These are phyloP conservation scores for Tamandua tetradactyla DNA, from an alignment of 2,797 vertebrate genomes.

Conservation along the genomic window DNA sequence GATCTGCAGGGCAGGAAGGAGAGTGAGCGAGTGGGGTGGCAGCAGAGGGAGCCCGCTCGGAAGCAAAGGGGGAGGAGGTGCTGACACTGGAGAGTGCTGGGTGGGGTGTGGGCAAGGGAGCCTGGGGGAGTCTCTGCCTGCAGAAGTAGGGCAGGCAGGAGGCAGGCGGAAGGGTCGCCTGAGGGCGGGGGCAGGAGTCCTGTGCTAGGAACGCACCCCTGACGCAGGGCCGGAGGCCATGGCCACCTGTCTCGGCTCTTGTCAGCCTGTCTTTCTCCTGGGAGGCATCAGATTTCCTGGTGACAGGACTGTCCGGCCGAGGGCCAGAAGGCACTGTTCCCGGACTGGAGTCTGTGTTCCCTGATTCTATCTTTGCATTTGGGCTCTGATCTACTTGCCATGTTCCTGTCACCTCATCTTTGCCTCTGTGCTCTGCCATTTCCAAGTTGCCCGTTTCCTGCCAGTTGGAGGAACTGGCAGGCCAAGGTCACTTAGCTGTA, in stretches of 20 bases:
- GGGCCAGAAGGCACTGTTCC: slow-evolving; percentile 51
- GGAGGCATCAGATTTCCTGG: not conserved
- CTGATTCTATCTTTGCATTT: not conserved
- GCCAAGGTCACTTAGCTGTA: slow-evolving; percentile 55
- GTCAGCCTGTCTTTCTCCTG: slow-evolving; percentile 10
- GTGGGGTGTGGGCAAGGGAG: not conserved
- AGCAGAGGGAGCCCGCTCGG: not conserved
- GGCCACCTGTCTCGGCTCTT: slow-evolving; percentile 50
- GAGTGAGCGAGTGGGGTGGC: not conserved
- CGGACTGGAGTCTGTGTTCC: not conserved
- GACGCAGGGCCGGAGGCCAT: not conserved
- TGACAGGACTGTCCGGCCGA: slow-evolving; percentile 20
- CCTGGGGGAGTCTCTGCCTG: not conserved
- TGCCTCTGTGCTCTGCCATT: not conserved
- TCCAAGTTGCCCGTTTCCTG: slow-evolving; percentile 13
- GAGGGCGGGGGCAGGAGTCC: not conserved
- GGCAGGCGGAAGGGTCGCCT: not conserved
- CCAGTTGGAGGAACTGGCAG: not conserved
- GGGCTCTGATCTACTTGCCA: not conserved
- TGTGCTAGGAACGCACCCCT: not conserved
- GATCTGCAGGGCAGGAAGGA: not conserved
- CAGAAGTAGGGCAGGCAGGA: not conserved
- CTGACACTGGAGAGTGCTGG: not conserved
- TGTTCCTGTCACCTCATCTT: slow-evolving; percentile 31
- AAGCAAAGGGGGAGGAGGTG: not conserved